phyloP scores from a whole-genome alignment of 2,113 vertebrate species.

The Ivindomyrus marchei region DNA sequence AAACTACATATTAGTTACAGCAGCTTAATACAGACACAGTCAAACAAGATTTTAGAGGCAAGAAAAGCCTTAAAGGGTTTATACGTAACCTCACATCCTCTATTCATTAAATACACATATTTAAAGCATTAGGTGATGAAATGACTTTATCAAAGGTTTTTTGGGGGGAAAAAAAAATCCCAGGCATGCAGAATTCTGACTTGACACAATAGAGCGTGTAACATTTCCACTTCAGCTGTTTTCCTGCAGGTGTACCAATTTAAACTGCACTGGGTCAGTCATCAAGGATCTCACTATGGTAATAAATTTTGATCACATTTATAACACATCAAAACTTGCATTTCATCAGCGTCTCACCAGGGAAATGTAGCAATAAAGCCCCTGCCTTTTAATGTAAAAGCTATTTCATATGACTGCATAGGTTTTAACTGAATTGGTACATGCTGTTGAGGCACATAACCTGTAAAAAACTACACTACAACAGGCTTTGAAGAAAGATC shows the following conservation, averaged over 20 bases:
- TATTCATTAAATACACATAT: slow-evolving; percentile 4
- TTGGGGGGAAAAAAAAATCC: neutral
- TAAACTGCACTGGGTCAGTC: neutral
- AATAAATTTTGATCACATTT: neutral
- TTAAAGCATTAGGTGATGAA: neutral
- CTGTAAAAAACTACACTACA: neutral
- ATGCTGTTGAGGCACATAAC: neutral
- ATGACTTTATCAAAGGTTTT: neutral
- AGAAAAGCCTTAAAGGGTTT: slow-evolving; percentile 8
- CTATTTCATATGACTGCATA: neutral
- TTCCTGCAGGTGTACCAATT: neutral
- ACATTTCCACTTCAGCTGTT: neutral
- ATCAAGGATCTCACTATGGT: neutral
- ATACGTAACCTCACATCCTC: neutral
- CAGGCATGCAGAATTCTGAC: neutral
- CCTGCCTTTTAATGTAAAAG: neutral
- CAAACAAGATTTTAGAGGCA: neutral
- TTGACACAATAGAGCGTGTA: neutral
- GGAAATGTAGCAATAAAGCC: neutral
- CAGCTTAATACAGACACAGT: neutral
- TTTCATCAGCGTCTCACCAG: neutral
- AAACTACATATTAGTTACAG: slow-evolving; percentile 1
- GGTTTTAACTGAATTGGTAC: neutral
- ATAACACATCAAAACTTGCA: neutral
- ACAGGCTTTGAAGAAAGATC: neutral